Evolutionary conservation across 2,113 vertebrate species (phyloP).

Genomic region (Thamnaconus septentrionalis): DNA sequence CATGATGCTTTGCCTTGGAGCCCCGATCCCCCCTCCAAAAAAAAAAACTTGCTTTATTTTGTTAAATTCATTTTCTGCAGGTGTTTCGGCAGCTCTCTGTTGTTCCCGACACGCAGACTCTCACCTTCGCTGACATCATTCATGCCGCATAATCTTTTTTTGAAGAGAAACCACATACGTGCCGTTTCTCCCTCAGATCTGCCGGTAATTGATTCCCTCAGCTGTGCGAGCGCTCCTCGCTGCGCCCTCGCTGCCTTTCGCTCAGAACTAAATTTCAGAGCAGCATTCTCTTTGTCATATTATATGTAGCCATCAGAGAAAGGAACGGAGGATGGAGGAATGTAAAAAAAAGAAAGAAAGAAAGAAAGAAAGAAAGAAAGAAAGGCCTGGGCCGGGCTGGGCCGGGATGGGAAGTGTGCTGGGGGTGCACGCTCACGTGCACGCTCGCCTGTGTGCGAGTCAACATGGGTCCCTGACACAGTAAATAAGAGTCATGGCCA

Average conservation of each 20-base stretch:
- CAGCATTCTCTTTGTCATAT: slow-evolving; percentile 61
- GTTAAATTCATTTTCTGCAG: slow-evolving; percentile 43
- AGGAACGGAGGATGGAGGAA: neutral
- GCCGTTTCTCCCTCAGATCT: slow-evolving; percentile 58
- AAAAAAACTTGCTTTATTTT: slow-evolving; percentile 37
- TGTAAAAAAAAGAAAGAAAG: no score
- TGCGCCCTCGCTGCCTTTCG: slow-evolving; percentile 51
- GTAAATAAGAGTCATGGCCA: slow-evolving; percentile 76
- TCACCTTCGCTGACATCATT: slow-evolving; percentile 55
- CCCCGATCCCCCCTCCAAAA: slow-evolving; percentile 13
- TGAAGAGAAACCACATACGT: slow-evolving; percentile 47
- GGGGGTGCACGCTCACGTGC: no score
- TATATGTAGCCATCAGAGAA: slow-evolving; percentile 37
- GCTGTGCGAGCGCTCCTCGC: slow-evolving; percentile 32
- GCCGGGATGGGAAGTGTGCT: no score
- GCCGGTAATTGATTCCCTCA: slow-evolving; percentile 60
- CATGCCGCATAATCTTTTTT: slow-evolving; percentile 49
- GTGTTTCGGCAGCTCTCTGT: slow-evolving; percentile 16
- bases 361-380: no score
- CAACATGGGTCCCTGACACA: slow-evolving; percentile 66
- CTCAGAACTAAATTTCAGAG: slow-evolving; percentile 52
- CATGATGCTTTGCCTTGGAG: slow-evolving; percentile 42
- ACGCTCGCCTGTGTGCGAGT: slow-evolving; percentile 39
- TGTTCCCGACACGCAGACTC: slow-evolving; percentile 50
- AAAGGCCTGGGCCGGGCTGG: no score